Evolutionary conservation across 2,888 invertebrate genomes (phyloP), one percentile per base, ranked within the genome.

Genomic region (Nomada lathburiana): DNA sequence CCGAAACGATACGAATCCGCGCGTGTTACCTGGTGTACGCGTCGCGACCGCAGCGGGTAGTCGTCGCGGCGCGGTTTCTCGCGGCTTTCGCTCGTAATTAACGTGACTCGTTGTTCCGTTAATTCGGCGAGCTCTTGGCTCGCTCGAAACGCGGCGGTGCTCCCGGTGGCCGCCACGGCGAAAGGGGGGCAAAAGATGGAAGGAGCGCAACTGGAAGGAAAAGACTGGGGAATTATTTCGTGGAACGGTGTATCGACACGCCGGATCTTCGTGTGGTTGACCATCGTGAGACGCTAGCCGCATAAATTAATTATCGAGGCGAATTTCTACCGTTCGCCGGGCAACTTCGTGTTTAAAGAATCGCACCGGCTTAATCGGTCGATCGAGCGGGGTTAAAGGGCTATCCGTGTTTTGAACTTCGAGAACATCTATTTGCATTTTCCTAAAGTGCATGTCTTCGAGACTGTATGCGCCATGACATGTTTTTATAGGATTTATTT

Each of bases 31-130:
- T 52, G 50, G 13, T 23, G 13, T 23, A 64, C n/a, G 52, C 65
- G 36, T 36, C 23, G 69, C 50, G 52, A 23, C 20, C 69, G 36
- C 36, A 55, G 69, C 42, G 69, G n/a, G 80, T 57, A 80, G 68
- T 64, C 59, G 72, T 76, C 77, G 72, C 86, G 65, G 26, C 36
- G 85, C 67, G 20, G 60, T 59, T 75, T 78, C 67, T 79, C 74
- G 78, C 64, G 60, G 82, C 87, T 90, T 88, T 89, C 88, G 84
- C 88, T 90, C 87, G 90, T 86, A 91, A 91, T 91, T 91, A 90
- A 90, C 86, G 77, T 64, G 62, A 52, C 72, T 60, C 60, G 74
- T 59, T 23, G 85, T 86, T 78, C 84, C 86, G 87, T 90, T 89
- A 87, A 84, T 87, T 86, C 83, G 84, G 80, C 83, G 74, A 59